Conservation (phyloP, 2,113 vertebrate genomes). For the Chauna torquata region DNA sequence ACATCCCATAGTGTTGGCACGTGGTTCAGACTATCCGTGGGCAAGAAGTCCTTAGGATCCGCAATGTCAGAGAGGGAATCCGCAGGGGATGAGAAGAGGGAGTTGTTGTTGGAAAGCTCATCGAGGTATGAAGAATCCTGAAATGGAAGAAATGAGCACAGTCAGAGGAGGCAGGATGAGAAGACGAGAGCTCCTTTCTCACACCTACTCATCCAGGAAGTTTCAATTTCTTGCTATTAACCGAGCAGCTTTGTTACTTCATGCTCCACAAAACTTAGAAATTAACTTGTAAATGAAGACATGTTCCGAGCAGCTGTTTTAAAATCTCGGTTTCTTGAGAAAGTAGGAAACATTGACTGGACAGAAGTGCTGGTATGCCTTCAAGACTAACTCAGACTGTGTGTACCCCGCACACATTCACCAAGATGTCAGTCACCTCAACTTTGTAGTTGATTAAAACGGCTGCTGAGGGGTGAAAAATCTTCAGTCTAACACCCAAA, state of each 20-base stretch:
- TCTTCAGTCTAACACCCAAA: not conserved
- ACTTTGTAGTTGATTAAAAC: not conserved
- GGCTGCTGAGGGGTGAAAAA: not conserved
- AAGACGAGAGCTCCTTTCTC: not conserved
- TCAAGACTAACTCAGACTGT: not conserved
- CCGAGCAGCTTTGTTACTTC: fast-evolving
- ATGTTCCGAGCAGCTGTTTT: not conserved
- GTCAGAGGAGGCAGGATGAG: not conserved
- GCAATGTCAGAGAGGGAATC: constrained; percentile 92
- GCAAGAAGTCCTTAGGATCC: constrained; percentile 82
- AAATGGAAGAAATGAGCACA: not conserved
- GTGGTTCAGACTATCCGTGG: constrained; percentile 79
- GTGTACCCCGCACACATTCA: fast-evolving
- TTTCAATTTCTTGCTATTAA: not conserved
- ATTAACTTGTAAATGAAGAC: not conserved
- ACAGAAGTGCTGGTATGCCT: fast-evolving
- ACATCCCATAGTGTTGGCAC: constrained; percentile 93
- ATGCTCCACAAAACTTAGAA: not conserved
- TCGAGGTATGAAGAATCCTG: constrained; percentile 92
- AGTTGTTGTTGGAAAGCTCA: constrained; percentile 86
- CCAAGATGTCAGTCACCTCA: not conserved
- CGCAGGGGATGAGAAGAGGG: constrained; percentile 90
- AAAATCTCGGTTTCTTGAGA: not conserved
- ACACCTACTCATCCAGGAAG: not conserved
- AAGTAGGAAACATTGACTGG: not conserved